Evolutionary conservation across 2,888 invertebrate genomes (phyloP), one percentile per base, ranked within the genome.

Genomic region (Epinotia bilunana): DNA sequence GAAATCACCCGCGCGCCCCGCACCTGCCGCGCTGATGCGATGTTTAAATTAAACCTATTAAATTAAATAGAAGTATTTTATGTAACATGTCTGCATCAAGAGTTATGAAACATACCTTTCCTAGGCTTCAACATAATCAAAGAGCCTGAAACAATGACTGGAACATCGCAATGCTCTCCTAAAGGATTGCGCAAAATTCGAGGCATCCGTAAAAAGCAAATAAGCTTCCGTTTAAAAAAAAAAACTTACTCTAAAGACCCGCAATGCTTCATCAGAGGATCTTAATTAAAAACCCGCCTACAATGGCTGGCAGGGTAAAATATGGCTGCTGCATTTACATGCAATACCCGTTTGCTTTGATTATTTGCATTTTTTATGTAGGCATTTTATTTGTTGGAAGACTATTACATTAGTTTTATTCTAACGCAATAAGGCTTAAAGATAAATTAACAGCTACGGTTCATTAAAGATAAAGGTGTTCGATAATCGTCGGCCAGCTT

Each of bases 251-350:
- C 77, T 80, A 83, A 80, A 82, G 81, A 83, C 80, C 80, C 80
- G 80, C 82, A 80, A 83, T 83, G 84, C 86, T 87, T 86, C 85
- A 87, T 86, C 85, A 82, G 87, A 83, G 82, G 80, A 77, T 83
- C 84, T 85, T 87, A 88, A 87, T 88, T 87, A 88, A 88, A 87
- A 86, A 83, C 80, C 79, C 80, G 80, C 80, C 62, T 82, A 87
- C 87, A 87, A 87, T 85, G 79, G 86, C 82, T 82, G 78, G 81
- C 79, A 76, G 80, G 77, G 81, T 81, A 80, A 86, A 87, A 86
- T 81, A 84, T 78, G 77, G 79, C 79, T 72, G 58, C 43, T 63
- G 72, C 72, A 72, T 76, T 76, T 74, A 74, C 74, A 76, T 73
- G 76, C 64, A 76, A 73, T 69, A 67, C 49, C 58, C 61, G 70